Evolutionary conservation across 2,797 vertebrate species (phyloP).

Genomic region (Limosa lapponica): DNA sequence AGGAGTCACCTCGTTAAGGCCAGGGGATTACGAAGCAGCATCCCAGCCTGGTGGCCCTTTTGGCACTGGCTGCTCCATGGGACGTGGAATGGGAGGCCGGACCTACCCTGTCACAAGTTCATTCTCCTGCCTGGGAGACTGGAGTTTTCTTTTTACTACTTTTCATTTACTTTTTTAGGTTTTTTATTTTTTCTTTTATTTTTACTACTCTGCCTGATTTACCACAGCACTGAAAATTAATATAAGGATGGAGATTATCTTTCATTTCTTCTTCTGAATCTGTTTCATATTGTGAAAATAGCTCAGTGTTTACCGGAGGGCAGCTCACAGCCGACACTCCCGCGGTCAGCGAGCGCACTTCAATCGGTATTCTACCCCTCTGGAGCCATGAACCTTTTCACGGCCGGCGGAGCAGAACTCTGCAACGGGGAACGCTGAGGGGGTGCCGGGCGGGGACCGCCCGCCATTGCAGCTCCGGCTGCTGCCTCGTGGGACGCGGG

Average conservation of each 20-base stretch:
- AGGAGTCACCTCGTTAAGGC: too few relatives aligned
- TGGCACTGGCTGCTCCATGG: rapidly evolving
- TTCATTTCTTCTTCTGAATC: too few relatives aligned
- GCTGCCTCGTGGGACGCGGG: rapidly evolving
- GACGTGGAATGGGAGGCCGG: too few relatives aligned
- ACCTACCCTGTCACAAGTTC: rapidly evolving
- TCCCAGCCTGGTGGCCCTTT: rapidly evolving
- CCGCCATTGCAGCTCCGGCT: rapidly evolving
- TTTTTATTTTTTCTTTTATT: not conserved
- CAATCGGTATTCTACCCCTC: rapidly evolving
- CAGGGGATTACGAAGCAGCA: rapidly evolving
- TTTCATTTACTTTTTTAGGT: too few relatives aligned
- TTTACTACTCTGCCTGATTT: not conserved
- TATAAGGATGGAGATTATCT: rapidly evolving
- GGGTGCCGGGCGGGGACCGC: rapidly evolving
- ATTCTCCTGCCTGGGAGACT: rapidly evolving
- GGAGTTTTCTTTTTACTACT: not conserved
- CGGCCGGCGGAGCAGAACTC: too few relatives aligned
- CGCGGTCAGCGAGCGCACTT: rapidly evolving
- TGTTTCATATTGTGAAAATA: not conserved
- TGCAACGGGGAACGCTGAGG: rapidly evolving
- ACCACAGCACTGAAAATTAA: not conserved
- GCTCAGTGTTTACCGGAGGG: not conserved
- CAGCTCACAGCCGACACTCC: not conserved
- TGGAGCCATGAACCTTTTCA: not conserved